Percentiles rank a stretch among this genome's conserved stretches.
These are phyloP conservation scores for Caenorhabditis afra DNA, from an alignment of 2,888 invertebrate genomes.

Conservation along the genomic window DNA sequence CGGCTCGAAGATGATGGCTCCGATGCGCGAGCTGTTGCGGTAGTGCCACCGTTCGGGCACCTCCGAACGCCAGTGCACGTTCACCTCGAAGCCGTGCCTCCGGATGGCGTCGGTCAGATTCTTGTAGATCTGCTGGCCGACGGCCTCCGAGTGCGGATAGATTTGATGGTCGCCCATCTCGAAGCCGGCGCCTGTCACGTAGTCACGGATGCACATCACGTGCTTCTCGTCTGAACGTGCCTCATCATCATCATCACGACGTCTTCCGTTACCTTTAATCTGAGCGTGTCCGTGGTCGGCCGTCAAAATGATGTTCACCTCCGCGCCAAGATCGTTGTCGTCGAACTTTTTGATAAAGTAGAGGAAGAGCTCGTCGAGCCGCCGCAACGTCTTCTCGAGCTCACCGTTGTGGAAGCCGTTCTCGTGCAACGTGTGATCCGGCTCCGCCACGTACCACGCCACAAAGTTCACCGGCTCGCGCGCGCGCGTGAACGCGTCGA, in stretches of 20 bases:
- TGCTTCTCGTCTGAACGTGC: conserved; percentile 65
- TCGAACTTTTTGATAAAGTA: conserved; percentile 78
- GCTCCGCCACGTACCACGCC: conserved; percentile 81
- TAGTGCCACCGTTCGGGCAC: conserved; percentile 85
- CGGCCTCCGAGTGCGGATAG: conserved; percentile 69
- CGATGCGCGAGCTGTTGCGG: conserved; percentile 83
- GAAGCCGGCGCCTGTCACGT: conserved; percentile 60
- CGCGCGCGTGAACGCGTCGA: conserved; percentile 65
- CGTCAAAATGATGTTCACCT: conserved; percentile 81
- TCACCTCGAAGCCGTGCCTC: conserved; percentile 56
- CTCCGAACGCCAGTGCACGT: conserved; percentile 78
- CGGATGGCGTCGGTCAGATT: conserved; percentile 65
- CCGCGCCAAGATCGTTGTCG: conserved; percentile 71
- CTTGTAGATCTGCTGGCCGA: conserved; percentile 52
- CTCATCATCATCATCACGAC: no score
- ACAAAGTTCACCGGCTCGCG: conserved; percentile 81
- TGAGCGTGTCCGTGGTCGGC: conserved; percentile 82
- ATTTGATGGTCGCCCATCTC: conserved; percentile 72
- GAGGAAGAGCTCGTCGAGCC: conserved; percentile 80
- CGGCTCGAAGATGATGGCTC: conserved; percentile 82
- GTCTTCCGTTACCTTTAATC: conserved; percentile 48
- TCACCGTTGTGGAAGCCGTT: conserved; percentile 80
- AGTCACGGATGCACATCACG: conserved; percentile 70
- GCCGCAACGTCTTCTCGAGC: conserved; percentile 72
- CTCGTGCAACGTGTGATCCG: conserved; percentile 81